Evolutionary conservation across 2,797 vertebrate genomes (phyloP).

Genomic region (Enteromius treurensis): DNA sequence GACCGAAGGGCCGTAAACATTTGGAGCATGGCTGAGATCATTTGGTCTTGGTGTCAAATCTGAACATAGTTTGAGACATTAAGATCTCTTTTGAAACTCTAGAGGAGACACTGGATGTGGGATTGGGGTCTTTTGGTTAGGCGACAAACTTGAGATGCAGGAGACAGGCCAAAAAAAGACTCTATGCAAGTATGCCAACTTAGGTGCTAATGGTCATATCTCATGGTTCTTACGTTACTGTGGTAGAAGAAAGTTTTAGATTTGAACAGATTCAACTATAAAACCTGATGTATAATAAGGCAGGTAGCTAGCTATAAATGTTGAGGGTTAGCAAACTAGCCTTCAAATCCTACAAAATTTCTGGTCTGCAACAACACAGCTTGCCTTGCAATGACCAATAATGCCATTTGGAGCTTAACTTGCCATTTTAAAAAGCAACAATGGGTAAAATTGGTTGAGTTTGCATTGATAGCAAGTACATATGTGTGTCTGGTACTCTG

Average conservation of each 20-base stretch:
- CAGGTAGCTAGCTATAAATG: background rate
- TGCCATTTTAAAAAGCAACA: background rate
- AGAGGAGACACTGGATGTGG: background rate
- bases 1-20: background rate
- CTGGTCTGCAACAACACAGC: background rate
- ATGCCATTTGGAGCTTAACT: background rate
- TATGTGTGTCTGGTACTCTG: background rate
- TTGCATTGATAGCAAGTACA: background rate
- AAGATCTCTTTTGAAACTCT: background rate
- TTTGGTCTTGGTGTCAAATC: background rate
- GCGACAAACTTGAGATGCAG: background rate
- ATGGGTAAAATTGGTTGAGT: background rate
- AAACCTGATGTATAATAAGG: background rate
- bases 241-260: background rate
- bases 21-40: background rate
- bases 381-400: background rate
- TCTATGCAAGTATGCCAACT: background rate
- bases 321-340: background rate
- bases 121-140: background rate
- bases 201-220: background rate
- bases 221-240: background rate
- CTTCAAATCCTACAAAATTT: background rate
- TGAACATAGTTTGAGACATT: background rate
- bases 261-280: background rate
- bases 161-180: constrained; percentile 16